These are phyloP conservation scores for Diaprepes abbreviatus DNA, from an alignment of 2,888 invertebrate species.

Conservation along the genomic window DNA sequence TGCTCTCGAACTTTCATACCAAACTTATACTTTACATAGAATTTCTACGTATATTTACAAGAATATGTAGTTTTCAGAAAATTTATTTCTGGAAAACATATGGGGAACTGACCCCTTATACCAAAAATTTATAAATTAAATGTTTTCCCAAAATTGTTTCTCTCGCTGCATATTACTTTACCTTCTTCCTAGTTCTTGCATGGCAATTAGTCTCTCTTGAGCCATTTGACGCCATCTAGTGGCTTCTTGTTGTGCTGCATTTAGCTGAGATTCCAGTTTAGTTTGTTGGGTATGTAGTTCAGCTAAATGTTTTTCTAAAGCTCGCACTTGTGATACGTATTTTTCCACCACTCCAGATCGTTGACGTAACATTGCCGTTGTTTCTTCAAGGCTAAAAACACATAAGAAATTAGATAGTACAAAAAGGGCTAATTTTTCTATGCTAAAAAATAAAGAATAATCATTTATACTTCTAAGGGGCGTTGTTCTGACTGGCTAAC, in stretches of 20 bases:
- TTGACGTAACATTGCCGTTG: slow-evolving; percentile 52
- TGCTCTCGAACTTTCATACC: too few relatives aligned
- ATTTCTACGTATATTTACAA: too few relatives aligned
- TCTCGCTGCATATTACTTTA: too few relatives aligned
- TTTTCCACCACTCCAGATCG: slow-evolving; percentile 63
- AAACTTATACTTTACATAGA: too few relatives aligned
- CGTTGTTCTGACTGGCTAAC: too few relatives aligned
- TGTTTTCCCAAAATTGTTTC: too few relatives aligned
- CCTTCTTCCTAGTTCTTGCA: slow-evolving; percentile 70
- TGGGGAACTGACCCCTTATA: too few relatives aligned
- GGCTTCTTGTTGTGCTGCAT: slow-evolving; percentile 70
- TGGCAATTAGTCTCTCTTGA: slow-evolving; percentile 75
- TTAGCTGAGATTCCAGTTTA: slow-evolving; percentile 70
- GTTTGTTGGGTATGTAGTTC: slow-evolving; percentile 69
- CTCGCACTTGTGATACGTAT: slow-evolving; percentile 66
- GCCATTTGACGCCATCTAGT: slow-evolving; percentile 79
- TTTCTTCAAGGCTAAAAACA: slow-evolving; percentile 54
- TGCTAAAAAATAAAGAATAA: too few relatives aligned
- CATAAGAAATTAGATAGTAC: neutral
- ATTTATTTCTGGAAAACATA: too few relatives aligned
- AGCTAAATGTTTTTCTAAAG: slow-evolving; percentile 72
- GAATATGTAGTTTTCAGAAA: too few relatives aligned
- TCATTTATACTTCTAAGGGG: too few relatives aligned
- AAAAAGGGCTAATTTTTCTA: neutral
- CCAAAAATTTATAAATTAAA: too few relatives aligned